phyloP scores from a whole-genome alignment of 1,140 invertebrate species.

The Apocrypta bakeri region DNA sequence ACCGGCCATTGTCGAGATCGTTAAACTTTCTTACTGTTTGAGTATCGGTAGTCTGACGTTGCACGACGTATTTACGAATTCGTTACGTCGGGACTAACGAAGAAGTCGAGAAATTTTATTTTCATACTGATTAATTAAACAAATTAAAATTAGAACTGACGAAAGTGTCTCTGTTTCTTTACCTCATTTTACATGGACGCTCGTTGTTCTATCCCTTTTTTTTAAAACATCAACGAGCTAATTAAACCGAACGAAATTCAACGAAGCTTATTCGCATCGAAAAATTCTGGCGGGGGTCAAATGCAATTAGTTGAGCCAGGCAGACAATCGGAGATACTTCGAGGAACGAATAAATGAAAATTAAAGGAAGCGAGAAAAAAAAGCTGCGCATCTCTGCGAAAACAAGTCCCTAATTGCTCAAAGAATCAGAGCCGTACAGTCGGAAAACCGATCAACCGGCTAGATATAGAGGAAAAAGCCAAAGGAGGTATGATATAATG shows the following conservation, averaged over 20 bases:
- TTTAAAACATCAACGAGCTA: not conserved
- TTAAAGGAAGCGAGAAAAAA: slow-evolving; percentile 12
- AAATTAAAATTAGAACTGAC: too few species aligned
- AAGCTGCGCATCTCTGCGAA: not conserved
- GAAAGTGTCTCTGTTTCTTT: too few species aligned
- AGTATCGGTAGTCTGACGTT: not conserved
- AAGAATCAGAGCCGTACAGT: not conserved
- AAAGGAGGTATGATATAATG: not conserved
- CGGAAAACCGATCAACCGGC: not conserved
- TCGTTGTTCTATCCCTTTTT: too few species aligned
- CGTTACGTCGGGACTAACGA: not conserved
- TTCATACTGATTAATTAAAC: too few species aligned
- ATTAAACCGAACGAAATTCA: slow-evolving; percentile 13
- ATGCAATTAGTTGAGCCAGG: slow-evolving; percentile 33
- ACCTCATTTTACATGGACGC: too few species aligned
- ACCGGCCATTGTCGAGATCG: slow-evolving; percentile 21
- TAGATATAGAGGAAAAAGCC: not conserved
- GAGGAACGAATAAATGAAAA: not conserved
- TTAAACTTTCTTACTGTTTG: slow-evolving; percentile 51
- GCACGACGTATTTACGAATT: slow-evolving; percentile 4
- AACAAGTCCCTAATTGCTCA: not conserved
- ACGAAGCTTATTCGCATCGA: not conserved
- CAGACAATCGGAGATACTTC: slow-evolving; percentile 14
- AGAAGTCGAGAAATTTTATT: too few species aligned
- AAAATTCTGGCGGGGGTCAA: not conserved